Evolutionary conservation across 2,113 vertebrate genomes (phyloP), one percentile per base, ranked within the genome.

Genomic region (Microcebus jonahi): DNA sequence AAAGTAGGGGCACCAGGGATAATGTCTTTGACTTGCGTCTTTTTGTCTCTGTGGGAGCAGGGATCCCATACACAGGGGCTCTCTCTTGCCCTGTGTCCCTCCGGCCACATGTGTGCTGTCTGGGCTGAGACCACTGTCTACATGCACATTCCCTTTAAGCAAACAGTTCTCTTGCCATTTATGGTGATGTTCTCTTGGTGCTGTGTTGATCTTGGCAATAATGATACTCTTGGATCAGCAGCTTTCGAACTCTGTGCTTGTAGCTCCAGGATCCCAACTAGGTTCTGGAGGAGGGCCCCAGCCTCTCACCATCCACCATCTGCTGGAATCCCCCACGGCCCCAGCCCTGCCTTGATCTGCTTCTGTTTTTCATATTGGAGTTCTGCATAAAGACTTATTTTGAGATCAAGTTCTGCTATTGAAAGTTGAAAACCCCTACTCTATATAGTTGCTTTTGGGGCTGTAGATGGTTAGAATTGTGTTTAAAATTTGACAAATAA

Each of bases 381-480:
- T 29, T 42, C 31, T 42, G 18, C 8, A 1, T 34, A 55, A 42
- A 7, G 53, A 6, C n/a, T 13, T 81, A 10, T 14, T 29, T 63
- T n/a, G 20, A 87, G 25, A 36, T 21, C 3, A 12, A n/a, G 29
- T 61, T 73, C 27, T 61, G 34, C 18, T 4, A 11, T 17, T 25
- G 45, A 50, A 55, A 34, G 45, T 27, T 53, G 67, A 29, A 42
- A 68, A 39, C 17, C 9, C 15, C 1, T 6, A 21, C 9, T 42
- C 14, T 10, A 0, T 48, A 6, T 45, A 14, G 13, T 42, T 34
- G 1, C 36, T 55, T 68, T 5, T 12, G 36, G 27, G 55, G 36
- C 75, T 3, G 0, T 3, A 9, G 13, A 18, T 17, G 0, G 3
- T n/a, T 65, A 65, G 76, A 39, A 34, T 27, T 25, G 7, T 23